phyloP scores from a whole-genome alignment of 2,113 vertebrate genomes.

The Calypte anna region DNA sequence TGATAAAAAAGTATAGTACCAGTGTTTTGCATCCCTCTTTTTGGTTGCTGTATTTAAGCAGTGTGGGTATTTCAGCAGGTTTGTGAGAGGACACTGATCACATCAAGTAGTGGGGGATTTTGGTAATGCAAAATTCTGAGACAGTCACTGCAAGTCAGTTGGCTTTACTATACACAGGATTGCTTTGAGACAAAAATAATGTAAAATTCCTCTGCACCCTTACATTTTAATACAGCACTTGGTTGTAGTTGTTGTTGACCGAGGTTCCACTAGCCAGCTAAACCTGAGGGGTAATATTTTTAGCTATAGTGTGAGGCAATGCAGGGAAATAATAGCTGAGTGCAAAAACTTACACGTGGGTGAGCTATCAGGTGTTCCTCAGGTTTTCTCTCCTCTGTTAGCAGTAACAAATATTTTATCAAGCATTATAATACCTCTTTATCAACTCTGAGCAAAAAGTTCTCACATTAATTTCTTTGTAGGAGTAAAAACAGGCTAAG shows the following conservation, averaged over 20 bases:
- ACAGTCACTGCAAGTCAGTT: neutral
- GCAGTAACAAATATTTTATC: neutral
- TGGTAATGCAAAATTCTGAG: neutral
- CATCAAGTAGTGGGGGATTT: neutral
- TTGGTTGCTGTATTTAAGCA: neutral
- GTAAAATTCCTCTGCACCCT: neutral
- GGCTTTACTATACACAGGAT: neutral
- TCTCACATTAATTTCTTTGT: neutral
- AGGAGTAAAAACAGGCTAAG: neutral
- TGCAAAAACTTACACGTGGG: neutral
- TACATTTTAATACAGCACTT: neutral
- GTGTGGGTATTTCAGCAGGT: neutral
- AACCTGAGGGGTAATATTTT: neutral
- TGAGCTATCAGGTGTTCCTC: neutral
- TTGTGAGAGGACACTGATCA: neutral
- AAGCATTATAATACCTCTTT: neutral
- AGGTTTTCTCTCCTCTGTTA: neutral
- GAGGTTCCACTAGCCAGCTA: neutral
- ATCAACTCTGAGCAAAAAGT: neutral
- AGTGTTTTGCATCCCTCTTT: neutral
- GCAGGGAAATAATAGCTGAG: neutral
- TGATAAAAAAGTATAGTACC: neutral
- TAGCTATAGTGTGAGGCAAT: neutral
- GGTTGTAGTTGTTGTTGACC: neutral
- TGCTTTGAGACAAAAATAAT: neutral